Evolutionary conservation across 2,113 vertebrate species (phyloP).

Genomic region (Brienomyrus brachyistius): DNA sequence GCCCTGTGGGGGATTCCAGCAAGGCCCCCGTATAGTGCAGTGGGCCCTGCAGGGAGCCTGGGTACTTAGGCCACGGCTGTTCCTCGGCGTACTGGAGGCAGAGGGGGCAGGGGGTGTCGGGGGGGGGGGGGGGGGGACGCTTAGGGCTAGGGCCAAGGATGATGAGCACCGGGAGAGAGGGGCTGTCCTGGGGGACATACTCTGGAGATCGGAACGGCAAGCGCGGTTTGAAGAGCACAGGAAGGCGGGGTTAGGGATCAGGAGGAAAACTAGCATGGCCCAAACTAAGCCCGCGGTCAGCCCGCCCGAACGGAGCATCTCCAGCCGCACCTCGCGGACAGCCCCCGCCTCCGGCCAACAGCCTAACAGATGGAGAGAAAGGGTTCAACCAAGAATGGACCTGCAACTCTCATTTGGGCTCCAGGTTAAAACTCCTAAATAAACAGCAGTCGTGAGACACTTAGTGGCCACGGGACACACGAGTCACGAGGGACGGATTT

Average conservation of each 20-base stretch:
- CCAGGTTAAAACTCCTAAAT: background rate
- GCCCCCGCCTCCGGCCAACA: background rate
- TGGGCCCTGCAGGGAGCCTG: no score
- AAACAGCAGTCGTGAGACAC: background rate
- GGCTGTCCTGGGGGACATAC: background rate
- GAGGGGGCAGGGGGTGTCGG: no score
- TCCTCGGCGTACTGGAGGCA: no score
- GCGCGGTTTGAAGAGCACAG: background rate
- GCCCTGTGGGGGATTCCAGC: conserved; percentile 43
- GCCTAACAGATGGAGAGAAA: background rate
- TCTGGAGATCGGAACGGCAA: background rate
- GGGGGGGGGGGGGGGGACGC: background rate
- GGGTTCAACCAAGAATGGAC: background rate
- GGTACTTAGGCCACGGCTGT: no score
- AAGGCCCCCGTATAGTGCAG: conserved; percentile 29
- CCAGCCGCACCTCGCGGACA: background rate
- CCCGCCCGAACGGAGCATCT: background rate
- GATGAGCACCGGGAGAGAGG: background rate
- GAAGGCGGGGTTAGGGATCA: background rate
- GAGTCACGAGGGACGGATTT: conserved; percentile 1
- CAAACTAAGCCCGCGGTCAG: background rate
- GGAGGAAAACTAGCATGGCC: background rate
- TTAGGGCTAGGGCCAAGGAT: background rate
- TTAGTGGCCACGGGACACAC: background rate
- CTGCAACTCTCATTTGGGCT: background rate